Conservation (phyloP, 2,113 vertebrate genomes). For the Scalopus aquaticus region DNA sequence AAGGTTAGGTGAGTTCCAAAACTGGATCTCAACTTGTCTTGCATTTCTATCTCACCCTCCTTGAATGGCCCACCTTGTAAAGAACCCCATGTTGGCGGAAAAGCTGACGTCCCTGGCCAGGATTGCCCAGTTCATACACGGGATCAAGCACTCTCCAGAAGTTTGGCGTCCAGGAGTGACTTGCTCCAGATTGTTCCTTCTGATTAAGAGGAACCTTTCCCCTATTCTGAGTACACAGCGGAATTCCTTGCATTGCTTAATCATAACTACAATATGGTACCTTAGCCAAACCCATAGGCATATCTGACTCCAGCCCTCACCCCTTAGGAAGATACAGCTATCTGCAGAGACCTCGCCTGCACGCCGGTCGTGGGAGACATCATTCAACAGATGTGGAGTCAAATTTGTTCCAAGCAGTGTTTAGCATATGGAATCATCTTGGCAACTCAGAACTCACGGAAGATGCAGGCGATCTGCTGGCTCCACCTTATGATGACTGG, state of each 20-base stretch:
- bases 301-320: no score
- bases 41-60: background rate
- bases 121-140: background rate
- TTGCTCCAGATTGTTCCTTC: background rate
- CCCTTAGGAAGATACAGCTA: background rate
- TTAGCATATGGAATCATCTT: background rate
- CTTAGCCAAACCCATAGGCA: background rate
- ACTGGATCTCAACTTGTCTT: background rate
- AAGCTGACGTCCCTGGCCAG: background rate
- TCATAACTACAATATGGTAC: background rate
- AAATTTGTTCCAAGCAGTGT: background rate
- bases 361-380: rapidly evolving
- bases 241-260: background rate
- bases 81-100: background rate
- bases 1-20: background rate
- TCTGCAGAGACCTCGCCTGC: no score
- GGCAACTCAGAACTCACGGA: background rate
- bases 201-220: background rate
- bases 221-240: background rate
- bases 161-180: no score
- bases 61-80: background rate
- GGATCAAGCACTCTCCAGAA: background rate
- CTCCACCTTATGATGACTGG: background rate
- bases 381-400: background rate
- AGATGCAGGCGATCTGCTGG: no score